Evolutionary conservation across 2,113 vertebrate genomes (phyloP), one percentile per base, ranked within the genome.

Genomic region (Ibidorhyncha struthersii): DNA sequence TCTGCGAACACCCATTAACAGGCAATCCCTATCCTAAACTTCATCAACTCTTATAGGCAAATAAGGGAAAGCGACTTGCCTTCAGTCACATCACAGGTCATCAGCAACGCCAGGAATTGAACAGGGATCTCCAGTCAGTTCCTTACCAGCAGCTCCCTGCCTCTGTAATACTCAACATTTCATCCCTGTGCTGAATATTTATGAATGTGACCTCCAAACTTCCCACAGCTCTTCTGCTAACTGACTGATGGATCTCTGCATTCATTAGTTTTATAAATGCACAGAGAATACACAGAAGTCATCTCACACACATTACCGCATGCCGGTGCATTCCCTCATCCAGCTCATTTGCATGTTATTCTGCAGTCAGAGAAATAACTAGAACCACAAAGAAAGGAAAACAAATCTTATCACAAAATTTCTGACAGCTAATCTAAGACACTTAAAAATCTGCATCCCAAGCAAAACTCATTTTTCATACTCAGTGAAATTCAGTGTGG

Each of bases 231-330:
- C 76, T 91, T 91, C 70, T 95, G 70, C 82, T 94, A 66, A 76
- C 55, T 32, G 63, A 49, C 56, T 91, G 82, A 69, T 77, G 69
- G 69, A 74, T 94, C 53, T 82, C 69, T 82, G 82, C 71, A 89
- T 95, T 96, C 83, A 96, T 91, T 96, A 89, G 67, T 84, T 93
- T 91, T 94, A 96, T 69, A 92, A 93, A 95, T 90, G 86, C 94
- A 91, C 27, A 65, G 85, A 94, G 88, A 92, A 93, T 96, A 78
- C 52, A 79, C 80, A 86, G 40, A 89, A 93, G 40, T 82, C 26
- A 36, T 65, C 50, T 82, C 27, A 26, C 9, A 86, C 5, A 2
- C 58, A 79, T 77, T 47, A 86, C 78, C 8, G 12, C 76, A 95
- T 83, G 88, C 47, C 30, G 5, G 29, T 86, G 50, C 71, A 34